Conservation (phyloP, 1,140 invertebrate genomes). For the Drosophila kanapiae region DNA sequence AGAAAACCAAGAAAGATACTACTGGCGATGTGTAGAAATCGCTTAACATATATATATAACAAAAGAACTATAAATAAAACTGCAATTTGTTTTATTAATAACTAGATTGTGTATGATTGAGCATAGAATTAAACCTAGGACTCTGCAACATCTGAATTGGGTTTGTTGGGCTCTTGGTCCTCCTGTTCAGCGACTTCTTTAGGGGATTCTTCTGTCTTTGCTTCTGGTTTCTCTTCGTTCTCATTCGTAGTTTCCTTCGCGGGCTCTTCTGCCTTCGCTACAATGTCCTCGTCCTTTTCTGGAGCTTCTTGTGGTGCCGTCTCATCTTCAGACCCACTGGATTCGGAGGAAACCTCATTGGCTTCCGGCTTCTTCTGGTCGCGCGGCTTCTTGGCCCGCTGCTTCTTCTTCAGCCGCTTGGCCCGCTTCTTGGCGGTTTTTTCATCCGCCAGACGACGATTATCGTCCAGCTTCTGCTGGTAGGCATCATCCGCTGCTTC, state of each 20-base stretch:
- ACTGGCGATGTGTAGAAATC: constrained; percentile 52
- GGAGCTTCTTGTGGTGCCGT: not conserved
- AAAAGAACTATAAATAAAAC: constrained; percentile 57
- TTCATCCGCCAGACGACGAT: constrained; percentile 91
- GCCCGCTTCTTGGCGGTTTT: constrained; percentile 94
- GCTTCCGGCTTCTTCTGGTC: constrained; percentile 36
- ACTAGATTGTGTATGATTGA: constrained; percentile 33
- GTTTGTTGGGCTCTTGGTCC: constrained; percentile 1
- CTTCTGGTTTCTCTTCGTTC: not conserved
- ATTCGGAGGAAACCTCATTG: constrained; percentile 27
- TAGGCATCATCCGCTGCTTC: constrained; percentile 94
- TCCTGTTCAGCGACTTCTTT: no score
- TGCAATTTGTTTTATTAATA: constrained; percentile 64
- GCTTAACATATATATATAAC: constrained; percentile 53
- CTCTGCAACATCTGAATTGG: not conserved
- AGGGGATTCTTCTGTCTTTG: not conserved
- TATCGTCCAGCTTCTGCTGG: constrained; percentile 92
- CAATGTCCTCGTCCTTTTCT: not conserved
- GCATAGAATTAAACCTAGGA: not conserved
- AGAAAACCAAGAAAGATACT: constrained; percentile 14
- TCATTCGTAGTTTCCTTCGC: not conserved
- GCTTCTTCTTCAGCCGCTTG: constrained; percentile 93
- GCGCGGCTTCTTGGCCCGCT: constrained; percentile 74
- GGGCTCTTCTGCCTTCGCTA: not conserved
- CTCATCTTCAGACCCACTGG: constrained; percentile 48